Evolutionary conservation across 2,888 invertebrate species (phyloP).

Genomic region (Xestia xanthographa): DNA sequence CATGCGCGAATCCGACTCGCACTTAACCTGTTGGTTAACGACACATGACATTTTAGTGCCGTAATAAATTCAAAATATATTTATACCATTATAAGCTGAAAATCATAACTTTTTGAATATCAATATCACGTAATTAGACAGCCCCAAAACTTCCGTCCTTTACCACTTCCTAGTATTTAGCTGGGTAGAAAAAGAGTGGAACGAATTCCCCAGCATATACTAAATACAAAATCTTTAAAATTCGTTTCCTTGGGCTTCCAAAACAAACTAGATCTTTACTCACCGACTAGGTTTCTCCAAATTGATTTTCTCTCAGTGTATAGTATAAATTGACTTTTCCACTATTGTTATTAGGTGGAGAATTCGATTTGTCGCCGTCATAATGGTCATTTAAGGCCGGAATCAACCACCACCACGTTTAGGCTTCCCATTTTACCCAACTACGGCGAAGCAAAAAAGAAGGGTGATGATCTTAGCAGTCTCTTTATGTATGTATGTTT

Average conservation of each 20-base stretch:
- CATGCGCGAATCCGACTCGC: no score
- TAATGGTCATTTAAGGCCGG: not conserved
- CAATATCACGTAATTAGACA: not conserved
- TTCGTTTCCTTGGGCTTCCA: not conserved
- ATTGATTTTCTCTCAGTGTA: no score
- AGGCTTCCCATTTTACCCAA: not conserved
- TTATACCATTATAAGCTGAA: not conserved
- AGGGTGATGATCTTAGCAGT: no score
- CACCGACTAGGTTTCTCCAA: not conserved
- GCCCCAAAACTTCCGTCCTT: no score
- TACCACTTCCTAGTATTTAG: not conserved
- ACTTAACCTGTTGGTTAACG: not conserved
- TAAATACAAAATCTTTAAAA: not conserved
- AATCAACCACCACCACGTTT: no score
- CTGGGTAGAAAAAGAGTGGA: not conserved
- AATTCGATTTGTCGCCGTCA: not conserved
- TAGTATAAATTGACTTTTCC: no score
- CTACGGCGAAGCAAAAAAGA: no score
- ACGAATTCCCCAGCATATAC: not conserved
- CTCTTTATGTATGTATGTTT: no score
- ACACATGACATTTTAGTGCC: not conserved
- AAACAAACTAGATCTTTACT: not conserved
- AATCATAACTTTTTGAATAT: not conserved
- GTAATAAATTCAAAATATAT: not conserved
- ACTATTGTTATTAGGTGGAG: not conserved